Conservation (phyloP, 2,797 vertebrate genomes). For the Harpagifer antarcticus region DNA sequence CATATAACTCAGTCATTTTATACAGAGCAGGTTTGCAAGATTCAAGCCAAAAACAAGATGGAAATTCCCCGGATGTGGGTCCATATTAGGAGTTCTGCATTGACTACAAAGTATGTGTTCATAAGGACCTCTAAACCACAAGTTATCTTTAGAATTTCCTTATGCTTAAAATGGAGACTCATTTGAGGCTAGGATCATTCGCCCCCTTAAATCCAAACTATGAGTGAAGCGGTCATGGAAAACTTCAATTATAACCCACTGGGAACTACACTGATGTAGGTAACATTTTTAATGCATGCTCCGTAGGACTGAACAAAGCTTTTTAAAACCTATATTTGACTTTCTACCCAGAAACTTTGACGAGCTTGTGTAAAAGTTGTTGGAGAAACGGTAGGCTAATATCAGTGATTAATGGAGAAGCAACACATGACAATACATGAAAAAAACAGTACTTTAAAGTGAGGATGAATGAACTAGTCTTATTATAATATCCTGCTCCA, state of each 20-base stretch:
- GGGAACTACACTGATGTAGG: slow-evolving; percentile 15
- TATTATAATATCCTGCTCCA: neutral
- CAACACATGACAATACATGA: neutral
- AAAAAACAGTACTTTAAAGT: neutral
- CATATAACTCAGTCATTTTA: slow-evolving; percentile 12
- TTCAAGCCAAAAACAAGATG: slow-evolving; percentile 20
- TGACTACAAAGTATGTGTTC: slow-evolving; percentile 8
- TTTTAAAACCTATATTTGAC: neutral
- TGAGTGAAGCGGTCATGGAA: slow-evolving; percentile 17
- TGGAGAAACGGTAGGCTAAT: neutral
- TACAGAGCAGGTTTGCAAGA: slow-evolving; percentile 15
- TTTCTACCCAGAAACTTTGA: neutral
- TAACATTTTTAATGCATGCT: neutral
- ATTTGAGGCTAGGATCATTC: slow-evolving; percentile 7
- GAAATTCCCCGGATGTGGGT: slow-evolving; percentile 19
- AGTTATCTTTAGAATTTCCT: slow-evolving; percentile 20
- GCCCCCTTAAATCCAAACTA: slow-evolving; percentile 21
- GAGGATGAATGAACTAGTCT: no score
- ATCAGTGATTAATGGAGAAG: neutral
- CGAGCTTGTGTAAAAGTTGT: neutral
- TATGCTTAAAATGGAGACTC: slow-evolving; percentile 8
- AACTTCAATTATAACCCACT: slow-evolving; percentile 23
- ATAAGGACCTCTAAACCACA: slow-evolving; percentile 5
- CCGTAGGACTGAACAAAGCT: neutral
- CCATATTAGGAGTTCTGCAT: slow-evolving; percentile 26